Conservation (phyloP, 2,888 invertebrate species). For the Aphidoletes aphidimyza region DNA sequence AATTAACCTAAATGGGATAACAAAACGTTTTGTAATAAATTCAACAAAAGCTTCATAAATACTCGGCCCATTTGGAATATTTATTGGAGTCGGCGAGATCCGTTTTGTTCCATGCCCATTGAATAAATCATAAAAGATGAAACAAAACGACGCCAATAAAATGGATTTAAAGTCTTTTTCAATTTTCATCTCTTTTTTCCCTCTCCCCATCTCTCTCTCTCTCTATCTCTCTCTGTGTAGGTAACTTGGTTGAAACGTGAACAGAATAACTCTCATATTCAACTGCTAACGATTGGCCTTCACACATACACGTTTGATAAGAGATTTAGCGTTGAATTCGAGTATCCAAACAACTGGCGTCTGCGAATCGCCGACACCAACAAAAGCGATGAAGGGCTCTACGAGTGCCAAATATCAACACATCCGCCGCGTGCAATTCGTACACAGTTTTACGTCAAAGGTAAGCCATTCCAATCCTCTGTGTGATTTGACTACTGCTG, state of each 20-base stretch:
- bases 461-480: constrained; percentile 58
- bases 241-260: constrained; percentile 75
- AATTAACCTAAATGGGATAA: not conserved
- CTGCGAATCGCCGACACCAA: constrained; percentile 64
- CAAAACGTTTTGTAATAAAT: not conserved
- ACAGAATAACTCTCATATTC: constrained; percentile 73
- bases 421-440: constrained; percentile 64
- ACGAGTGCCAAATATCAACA: constrained; percentile 63
- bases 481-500: too few species aligned
- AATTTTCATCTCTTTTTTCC: not conserved
- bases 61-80: not conserved
- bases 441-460: constrained; percentile 62
- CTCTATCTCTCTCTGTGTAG: constrained; percentile 63
- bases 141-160: constrained; percentile 1
- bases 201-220: not conserved
- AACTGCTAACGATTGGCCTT: constrained; percentile 74
- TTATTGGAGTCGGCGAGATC: not conserved
- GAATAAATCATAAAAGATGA: not conserved
- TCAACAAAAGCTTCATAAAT: not conserved
- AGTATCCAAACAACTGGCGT: constrained; percentile 70
- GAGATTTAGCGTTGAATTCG: constrained; percentile 73
- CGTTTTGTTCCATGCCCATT: not conserved
- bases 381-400: constrained; percentile 63
- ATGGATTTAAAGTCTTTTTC: not conserved
- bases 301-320: constrained; percentile 74